Conservation (phyloP, 35 echinoderm and acorn worm genomes). For the Stichopus chloronotus region DNA sequence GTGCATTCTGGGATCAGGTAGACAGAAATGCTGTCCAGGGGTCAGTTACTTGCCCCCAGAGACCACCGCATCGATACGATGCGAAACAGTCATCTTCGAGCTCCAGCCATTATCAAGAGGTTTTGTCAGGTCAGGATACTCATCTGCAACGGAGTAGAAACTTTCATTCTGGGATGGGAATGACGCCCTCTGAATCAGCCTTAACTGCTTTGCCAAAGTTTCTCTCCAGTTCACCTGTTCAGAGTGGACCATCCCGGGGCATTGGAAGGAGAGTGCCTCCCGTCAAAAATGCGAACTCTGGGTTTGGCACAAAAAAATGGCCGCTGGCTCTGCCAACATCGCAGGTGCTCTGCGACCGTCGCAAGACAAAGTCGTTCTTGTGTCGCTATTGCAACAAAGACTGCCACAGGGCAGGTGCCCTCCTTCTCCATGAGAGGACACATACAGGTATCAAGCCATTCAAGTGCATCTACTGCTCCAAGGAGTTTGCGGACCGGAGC, state of each 20-base stretch:
- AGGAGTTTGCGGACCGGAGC: not conserved
- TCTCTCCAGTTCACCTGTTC: too few species aligned
- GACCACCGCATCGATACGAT: not conserved
- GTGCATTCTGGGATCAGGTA: not conserved
- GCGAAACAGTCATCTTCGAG: not conserved
- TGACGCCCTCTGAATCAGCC: too few species aligned
- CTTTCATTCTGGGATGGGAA: too few species aligned
- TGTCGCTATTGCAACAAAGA: conserved; percentile 1
- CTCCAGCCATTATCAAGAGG: not conserved
- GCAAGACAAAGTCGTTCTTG: not conserved
- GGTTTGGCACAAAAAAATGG: too few species aligned
- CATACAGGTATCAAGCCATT: not conserved
- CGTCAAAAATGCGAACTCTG: too few species aligned
- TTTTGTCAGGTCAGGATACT: not conserved
- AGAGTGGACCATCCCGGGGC: too few species aligned
- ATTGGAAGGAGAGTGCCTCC: too few species aligned
- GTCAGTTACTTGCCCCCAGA: not conserved
- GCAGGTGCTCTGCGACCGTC: not conserved
- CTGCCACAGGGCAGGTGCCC: not conserved
- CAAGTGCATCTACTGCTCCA: not conserved
- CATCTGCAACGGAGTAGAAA: too few species aligned
- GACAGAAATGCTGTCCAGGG: not conserved
- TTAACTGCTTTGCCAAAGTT: too few species aligned
- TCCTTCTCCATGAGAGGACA: not conserved
- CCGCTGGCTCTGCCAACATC: too few species aligned